Conservation (phyloP, 2,888 invertebrate species). For the Schizotus pectinicornis region DNA sequence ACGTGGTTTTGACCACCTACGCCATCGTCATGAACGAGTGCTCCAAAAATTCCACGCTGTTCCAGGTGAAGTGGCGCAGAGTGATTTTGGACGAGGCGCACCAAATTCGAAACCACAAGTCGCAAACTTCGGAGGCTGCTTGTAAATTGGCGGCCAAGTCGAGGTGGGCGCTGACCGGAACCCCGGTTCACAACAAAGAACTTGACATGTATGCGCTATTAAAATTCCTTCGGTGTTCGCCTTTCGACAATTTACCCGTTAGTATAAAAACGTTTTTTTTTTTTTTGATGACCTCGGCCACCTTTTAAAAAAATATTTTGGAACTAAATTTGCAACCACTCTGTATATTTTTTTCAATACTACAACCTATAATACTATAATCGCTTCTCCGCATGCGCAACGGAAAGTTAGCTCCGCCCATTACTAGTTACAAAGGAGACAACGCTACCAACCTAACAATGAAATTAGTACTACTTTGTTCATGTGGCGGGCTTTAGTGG, state of each 20-base stretch:
- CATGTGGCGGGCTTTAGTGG: too few species aligned
- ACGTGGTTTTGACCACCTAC: conserved; percentile 91
- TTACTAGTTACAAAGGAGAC: too few species aligned
- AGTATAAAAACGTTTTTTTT: conserved; percentile 41
- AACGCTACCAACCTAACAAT: too few species aligned
- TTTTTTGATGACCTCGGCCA: not conserved
- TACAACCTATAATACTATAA: too few species aligned
- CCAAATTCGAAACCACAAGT: conserved; percentile 86
- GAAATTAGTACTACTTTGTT: too few species aligned
- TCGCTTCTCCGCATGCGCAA: too few species aligned
- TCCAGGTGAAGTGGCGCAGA: conserved; percentile 80
- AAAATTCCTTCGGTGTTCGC: conserved; percentile 84
- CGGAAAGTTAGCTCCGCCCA: too few species aligned
- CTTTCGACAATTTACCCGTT: conserved; percentile 83
- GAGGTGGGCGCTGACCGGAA: conserved; percentile 91
- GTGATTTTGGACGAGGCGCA: conserved; percentile 95
- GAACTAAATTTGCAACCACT: too few species aligned
- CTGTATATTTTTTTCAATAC: too few species aligned
- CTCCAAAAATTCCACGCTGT: conserved; percentile 66
- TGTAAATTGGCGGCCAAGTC: conserved; percentile 67
- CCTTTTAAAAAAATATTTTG: too few species aligned
- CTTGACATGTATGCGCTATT: conserved; percentile 79
- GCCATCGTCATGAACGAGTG: conserved; percentile 71
- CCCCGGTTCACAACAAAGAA: conserved; percentile 94
- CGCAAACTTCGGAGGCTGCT: conserved; percentile 74